Percentiles rank a stretch among this genome's conserved stretches.
Conservation (phyloP, 2,113 vertebrate genomes). For the Brienomyrus longianalis region DNA sequence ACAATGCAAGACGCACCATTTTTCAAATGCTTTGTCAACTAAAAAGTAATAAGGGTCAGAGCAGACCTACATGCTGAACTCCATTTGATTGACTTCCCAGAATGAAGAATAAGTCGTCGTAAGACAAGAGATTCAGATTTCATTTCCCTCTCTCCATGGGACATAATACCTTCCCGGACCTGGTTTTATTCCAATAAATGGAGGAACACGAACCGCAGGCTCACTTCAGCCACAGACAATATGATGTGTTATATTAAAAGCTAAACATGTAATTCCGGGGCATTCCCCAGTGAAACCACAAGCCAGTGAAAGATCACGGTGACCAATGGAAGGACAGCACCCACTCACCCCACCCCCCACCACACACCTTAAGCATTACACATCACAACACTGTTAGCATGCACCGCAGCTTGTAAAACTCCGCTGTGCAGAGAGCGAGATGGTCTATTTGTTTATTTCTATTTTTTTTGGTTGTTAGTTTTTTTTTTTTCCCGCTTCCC, state of each 20-base stretch:
- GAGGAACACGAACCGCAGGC: not conserved
- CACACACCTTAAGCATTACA: not conserved
- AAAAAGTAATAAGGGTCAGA: slow-evolving; percentile 7
- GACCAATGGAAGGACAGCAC: not conserved
- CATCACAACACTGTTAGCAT: not conserved
- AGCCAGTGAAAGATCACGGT: not conserved
- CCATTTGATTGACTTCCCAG: not conserved
- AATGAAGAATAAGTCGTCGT: not conserved
- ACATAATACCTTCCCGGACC: not conserved
- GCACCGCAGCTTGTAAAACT: not conserved
- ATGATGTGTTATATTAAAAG: not conserved
- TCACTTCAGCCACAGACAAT: not conserved
- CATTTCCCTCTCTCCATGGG: not conserved
- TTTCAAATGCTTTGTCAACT: slow-evolving; percentile 16
- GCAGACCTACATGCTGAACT: not conserved
- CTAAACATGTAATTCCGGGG: not conserved
- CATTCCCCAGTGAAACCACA: not conserved
- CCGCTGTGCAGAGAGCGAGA: not conserved
- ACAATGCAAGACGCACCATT: not conserved
- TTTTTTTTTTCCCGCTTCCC: not conserved
- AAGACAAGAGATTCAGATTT: not conserved
- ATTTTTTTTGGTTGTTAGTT: not conserved
- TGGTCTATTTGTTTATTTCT: not conserved
- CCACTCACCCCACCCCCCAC: not conserved
- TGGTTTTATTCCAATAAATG: not conserved